Conservation (phyloP, 2,797 vertebrate genomes). For the Halcyon chelicuti region DNA sequence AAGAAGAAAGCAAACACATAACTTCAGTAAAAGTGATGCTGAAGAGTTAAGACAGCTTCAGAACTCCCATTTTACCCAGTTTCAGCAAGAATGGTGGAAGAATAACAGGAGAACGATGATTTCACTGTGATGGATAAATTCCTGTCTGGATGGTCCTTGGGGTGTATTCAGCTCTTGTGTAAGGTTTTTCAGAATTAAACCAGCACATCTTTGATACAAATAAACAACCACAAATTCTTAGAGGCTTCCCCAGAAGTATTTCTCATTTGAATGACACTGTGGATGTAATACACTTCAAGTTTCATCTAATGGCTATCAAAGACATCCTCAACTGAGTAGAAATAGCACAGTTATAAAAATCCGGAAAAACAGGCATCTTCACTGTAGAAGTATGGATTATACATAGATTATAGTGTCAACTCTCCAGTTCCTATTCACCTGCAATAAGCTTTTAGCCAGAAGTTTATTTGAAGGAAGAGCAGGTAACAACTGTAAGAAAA, state of each 20-base stretch:
- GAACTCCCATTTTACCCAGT: neutral
- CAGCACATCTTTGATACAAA: neutral
- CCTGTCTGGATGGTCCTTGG: neutral
- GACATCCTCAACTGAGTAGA: neutral
- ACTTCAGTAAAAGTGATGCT: neutral
- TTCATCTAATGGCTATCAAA: neutral
- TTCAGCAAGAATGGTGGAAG: neutral
- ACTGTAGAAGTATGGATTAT: neutral
- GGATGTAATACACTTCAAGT: neutral
- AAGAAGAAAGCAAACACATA: neutral
- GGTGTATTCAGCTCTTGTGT: neutral
- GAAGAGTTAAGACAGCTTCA: neutral
- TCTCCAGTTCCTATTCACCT: neutral
- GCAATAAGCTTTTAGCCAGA: neutral
- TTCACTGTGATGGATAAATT: neutral
- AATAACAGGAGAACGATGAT: neutral
- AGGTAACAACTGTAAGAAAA: neutral
- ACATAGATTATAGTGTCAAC: neutral
- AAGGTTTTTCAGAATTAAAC: slow-evolving; percentile 4
- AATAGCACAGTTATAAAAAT: neutral
- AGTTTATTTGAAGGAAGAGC: neutral
- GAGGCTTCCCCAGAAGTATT: neutral
- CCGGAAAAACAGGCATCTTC: neutral
- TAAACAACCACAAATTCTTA: neutral
- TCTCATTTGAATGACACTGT: neutral